Evolutionary conservation across 92 coral and sea anemone genomes (phyloP).

Genomic region (Umimayanthus kanabou): DNA sequence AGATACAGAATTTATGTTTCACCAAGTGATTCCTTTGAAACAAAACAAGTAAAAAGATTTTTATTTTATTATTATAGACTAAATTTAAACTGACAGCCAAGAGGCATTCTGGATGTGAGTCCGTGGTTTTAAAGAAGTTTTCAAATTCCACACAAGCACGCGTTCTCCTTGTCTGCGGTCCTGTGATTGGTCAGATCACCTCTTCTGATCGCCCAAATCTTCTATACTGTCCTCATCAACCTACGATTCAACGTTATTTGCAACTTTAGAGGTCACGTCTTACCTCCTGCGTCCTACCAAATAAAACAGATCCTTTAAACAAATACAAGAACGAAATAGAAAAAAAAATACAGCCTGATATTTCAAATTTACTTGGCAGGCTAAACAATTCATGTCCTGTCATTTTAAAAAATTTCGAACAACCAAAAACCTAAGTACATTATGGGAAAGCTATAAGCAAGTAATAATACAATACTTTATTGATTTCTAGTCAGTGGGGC

Average conservation of each 20-base stretch:
- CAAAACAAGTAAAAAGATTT: too few species aligned
- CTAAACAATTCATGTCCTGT: not conserved
- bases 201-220: slow-evolving; percentile 43
- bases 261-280: not conserved
- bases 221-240: slow-evolving; percentile 43
- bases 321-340: too few species aligned
- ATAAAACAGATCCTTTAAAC: too few species aligned
- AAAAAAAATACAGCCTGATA: not conserved
- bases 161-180: not conserved
- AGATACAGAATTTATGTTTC: not conserved
- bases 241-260: not conserved
- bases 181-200: not conserved
- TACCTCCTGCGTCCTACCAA: too few species aligned
- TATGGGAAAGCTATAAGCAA: too few species aligned
- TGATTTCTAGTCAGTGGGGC: too few species aligned
- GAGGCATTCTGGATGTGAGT: not conserved
- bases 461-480: too few species aligned
- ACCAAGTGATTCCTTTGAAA: not conserved
- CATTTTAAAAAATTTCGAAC: not conserved
- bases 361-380: not conserved
- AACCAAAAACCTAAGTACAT: not conserved
- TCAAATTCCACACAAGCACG: not conserved
- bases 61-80: not conserved
- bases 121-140: not conserved
- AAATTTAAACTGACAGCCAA: not conserved